phyloP scores from a whole-genome alignment of 2,113 vertebrate genomes.

The Pelecanus crispus region DNA sequence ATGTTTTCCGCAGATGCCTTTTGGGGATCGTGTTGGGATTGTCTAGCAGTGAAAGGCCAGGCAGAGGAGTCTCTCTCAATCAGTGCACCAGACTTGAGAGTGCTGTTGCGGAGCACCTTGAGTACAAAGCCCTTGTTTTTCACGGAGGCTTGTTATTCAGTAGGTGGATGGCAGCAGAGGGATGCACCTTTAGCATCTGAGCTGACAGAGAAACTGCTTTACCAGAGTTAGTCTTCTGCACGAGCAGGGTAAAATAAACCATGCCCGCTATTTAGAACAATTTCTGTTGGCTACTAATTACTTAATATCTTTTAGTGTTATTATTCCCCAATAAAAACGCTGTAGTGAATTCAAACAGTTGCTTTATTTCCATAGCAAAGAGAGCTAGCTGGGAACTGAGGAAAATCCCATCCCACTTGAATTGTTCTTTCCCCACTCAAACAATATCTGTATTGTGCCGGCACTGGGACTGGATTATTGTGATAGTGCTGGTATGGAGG shows the following conservation, averaged over 20 bases:
- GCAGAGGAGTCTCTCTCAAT: neutral
- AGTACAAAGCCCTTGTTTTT: neutral
- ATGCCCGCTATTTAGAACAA: neutral
- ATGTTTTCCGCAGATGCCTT: neutral
- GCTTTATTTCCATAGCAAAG: neutral
- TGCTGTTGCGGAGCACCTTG: neutral
- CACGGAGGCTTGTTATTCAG: neutral
- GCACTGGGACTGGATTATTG: neutral
- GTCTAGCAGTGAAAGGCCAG: neutral
- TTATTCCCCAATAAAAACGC: neutral
- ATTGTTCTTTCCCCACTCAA: neutral
- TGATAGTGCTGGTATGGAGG: neutral
- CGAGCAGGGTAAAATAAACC: rapidly evolving
- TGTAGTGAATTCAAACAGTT: neutral
- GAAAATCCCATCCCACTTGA: neutral
- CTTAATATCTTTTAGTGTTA: neutral
- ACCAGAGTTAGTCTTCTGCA: no score
- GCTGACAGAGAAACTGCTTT: neutral
- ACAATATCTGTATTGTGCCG: neutral
- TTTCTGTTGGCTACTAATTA: neutral
- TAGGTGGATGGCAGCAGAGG: neutral
- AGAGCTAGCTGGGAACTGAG: neutral
- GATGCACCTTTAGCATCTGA: neutral
- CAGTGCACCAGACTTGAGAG: neutral
- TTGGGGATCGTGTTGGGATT: neutral